Evolutionary conservation across 2,888 invertebrate species (phyloP).

Genomic region (Loripinus fragilis): DNA sequence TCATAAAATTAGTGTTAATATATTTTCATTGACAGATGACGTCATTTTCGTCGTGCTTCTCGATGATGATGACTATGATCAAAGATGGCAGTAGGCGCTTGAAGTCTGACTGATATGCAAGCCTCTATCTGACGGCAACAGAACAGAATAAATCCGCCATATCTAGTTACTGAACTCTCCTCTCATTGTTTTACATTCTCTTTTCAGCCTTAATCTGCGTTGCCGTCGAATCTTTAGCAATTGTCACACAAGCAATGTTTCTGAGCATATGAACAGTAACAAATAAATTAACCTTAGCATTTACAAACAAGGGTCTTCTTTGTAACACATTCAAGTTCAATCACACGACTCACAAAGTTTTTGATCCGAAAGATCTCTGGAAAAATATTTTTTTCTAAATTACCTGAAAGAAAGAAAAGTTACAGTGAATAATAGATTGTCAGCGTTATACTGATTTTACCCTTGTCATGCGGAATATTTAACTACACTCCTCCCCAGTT

Average conservation of each 20-base stretch:
- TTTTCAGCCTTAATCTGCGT: background rate
- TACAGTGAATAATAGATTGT: too few species aligned
- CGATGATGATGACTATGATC: constrained; percentile 13
- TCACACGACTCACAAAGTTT: constrained; percentile 61
- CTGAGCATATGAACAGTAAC: constrained; percentile 20
- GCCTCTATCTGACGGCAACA: background rate
- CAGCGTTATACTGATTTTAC: too few species aligned
- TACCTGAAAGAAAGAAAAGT: constrained; percentile 45
- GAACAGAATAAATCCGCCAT: background rate
- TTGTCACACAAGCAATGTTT: constrained; percentile 17
- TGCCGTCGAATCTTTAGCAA: background rate
- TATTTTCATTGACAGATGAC: background rate
- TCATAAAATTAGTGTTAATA: background rate
- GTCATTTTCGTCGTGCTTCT: constrained; percentile 14
- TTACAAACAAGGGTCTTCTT: constrained; percentile 20
- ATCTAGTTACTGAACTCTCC: constrained; percentile 1
- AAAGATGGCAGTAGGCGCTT: constrained; percentile 10
- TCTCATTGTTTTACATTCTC: background rate
- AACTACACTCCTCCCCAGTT: too few species aligned
- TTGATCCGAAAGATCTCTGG: constrained; percentile 65
- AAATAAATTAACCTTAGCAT: constrained; percentile 15
- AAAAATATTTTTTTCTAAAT: constrained; percentile 44
- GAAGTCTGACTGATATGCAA: constrained; percentile 21
- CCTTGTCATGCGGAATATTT: too few species aligned
- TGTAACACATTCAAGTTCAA: constrained; percentile 33